phyloP scores from a whole-genome alignment of 2,888 invertebrate genomes.

The Chrysolina oricalcia region DNA sequence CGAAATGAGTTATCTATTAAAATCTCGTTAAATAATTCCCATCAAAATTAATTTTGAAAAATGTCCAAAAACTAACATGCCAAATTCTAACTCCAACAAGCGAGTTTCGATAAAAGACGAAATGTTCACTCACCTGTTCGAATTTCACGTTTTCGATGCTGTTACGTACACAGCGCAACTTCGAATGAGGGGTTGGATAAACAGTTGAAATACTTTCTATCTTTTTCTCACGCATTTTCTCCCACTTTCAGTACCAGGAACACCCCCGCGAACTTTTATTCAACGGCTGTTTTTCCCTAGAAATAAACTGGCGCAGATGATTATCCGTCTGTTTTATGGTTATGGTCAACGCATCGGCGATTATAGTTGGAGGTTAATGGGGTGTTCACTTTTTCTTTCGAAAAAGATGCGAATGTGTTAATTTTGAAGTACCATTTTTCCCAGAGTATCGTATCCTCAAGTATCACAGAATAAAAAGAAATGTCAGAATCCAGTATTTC shows the following conservation, averaged over 20 bases:
- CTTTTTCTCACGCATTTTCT: conserved; percentile 57
- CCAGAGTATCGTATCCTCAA: no score
- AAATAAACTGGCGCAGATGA: conserved; percentile 49
- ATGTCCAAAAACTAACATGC: no score
- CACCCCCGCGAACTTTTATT: conserved; percentile 56
- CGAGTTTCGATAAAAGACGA: neutral
- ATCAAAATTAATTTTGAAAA: no score
- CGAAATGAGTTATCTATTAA: no score
- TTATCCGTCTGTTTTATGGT: conserved; percentile 45
- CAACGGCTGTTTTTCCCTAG: conserved; percentile 39
- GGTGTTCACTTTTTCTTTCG: conserved; percentile 9
- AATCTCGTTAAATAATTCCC: no score
- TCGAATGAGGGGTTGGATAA: conserved; percentile 61
- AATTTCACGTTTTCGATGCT: conserved; percentile 55
- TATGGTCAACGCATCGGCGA: conserved; percentile 21
- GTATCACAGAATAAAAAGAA: no score
- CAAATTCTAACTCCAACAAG: neutral
- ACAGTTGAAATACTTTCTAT: conserved; percentile 54
- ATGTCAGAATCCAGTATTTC: no score
- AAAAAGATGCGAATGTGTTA: neutral
- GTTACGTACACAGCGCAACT: conserved; percentile 63
- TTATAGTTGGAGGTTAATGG: conserved; percentile 20
- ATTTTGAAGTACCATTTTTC: neutral
- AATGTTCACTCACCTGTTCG: conserved; percentile 56
- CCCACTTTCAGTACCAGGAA: conserved; percentile 58